These are phyloP conservation scores for Garrulus glandarius DNA, from an alignment of 2,797 vertebrate genomes.

Conservation along the genomic window DNA sequence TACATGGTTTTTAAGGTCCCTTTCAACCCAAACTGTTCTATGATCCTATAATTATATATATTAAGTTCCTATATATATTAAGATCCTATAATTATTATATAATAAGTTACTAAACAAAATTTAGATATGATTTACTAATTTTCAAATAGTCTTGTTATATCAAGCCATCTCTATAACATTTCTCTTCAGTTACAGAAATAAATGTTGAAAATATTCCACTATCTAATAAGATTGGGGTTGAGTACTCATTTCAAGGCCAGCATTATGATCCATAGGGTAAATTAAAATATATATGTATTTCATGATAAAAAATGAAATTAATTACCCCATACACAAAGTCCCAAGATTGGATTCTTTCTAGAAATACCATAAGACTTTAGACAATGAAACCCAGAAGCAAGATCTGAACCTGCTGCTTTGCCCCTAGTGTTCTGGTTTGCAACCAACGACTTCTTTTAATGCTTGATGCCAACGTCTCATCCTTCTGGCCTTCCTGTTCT, in stretches of 20 bases:
- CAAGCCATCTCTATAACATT: neutral
- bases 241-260: neutral
- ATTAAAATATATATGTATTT: neutral
- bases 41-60: no score
- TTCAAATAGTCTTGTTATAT: neutral
- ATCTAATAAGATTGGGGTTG: neutral
- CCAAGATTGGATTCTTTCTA: rapidly evolving
- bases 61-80: no score
- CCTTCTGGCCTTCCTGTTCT: neutral
- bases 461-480: neutral
- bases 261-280: neutral
- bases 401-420: neutral
- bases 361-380: neutral
- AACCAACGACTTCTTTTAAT: neutral
- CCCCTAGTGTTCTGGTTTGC: neutral
- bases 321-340: neutral
- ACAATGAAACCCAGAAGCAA: neutral
- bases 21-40: neutral
- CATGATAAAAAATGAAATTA: neutral
- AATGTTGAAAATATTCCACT: neutral
- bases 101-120: neutral
- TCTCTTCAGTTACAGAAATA: neutral
- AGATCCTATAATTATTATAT: no score
- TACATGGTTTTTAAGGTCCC: neutral
- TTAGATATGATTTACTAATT: neutral